phyloP scores from a whole-genome alignment of 1,140 invertebrate species.

The Diorhabda elongata region DNA sequence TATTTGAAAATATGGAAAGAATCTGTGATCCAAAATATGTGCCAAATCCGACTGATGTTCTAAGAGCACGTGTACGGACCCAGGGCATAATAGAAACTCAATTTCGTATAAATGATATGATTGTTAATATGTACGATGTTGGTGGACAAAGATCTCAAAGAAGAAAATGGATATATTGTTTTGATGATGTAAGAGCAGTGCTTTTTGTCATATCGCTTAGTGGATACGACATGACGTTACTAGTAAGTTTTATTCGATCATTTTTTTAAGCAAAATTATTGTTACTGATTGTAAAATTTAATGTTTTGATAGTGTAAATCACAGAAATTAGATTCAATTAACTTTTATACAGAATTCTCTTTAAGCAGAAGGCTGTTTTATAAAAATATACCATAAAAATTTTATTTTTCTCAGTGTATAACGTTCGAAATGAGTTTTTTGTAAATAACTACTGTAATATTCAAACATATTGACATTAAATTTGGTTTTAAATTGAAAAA shows the following conservation, averaged over 20 bases:
- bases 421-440: too few relatives aligned
- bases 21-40: conserved; percentile 63
- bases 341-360: too few relatives aligned
- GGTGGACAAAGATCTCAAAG: conserved; percentile 70
- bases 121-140: conserved; percentile 62
- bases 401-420: too few relatives aligned
- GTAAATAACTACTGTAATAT: too few relatives aligned
- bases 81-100: conserved; percentile 75
- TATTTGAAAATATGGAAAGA: conserved; percentile 67
- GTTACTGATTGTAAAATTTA: too few relatives aligned
- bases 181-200: conserved; percentile 63
- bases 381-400: too few relatives aligned
- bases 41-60: conserved; percentile 68
- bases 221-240: conserved; percentile 63
- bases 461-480: too few relatives aligned
- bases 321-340: too few relatives aligned
- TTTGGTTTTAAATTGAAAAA: too few relatives aligned
- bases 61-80: conserved; percentile 67
- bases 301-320: too few relatives aligned
- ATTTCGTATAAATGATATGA: conserved; percentile 65
- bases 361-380: too few relatives aligned
- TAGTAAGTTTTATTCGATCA: conserved; percentile 46
- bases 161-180: conserved; percentile 73
- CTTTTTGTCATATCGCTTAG: conserved; percentile 65
- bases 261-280: too few relatives aligned